phyloP scores from a whole-genome alignment of 2,888 invertebrate genomes.

The Epirrhoe tristata region DNA sequence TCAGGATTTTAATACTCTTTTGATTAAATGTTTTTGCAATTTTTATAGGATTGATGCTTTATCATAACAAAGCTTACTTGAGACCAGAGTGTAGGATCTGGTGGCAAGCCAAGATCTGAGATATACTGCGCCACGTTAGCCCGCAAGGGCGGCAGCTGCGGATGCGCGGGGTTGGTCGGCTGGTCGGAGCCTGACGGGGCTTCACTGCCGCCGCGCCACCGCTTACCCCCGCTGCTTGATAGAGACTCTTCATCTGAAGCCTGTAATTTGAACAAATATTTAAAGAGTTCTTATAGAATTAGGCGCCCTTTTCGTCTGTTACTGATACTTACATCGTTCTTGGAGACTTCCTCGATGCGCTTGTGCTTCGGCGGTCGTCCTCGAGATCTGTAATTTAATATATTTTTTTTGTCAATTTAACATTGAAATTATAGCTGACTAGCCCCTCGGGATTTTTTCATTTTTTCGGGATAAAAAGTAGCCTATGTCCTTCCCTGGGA shows the following conservation, averaged over 20 bases:
- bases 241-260: constrained; percentile 76
- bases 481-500: no score
- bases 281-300: background rate
- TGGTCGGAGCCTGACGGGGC: constrained; percentile 60
- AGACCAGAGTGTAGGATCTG: constrained; percentile 67
- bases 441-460: no score
- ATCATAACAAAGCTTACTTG: constrained; percentile 53
- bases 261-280: constrained; percentile 46
- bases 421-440: no score
- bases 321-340: constrained; percentile 66
- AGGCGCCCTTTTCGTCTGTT: no score
- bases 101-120: constrained; percentile 61
- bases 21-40: constrained; percentile 32
- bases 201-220: constrained; percentile 85
- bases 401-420: no score
- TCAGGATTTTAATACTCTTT: no score
- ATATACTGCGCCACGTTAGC: constrained; percentile 51
- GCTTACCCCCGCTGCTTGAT: constrained; percentile 67
- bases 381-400: constrained; percentile 53
- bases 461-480: no score
- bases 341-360: constrained; percentile 71
- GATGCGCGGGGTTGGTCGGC: constrained; percentile 83
- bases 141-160: constrained; percentile 80
- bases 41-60: background rate
- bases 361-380: constrained; percentile 79